Percentiles rank a stretch among this genome's conserved stretches.
Evolutionary conservation across 2,888 invertebrate genomes (phyloP).

Genomic region (Monoplex corrugatus): DNA sequence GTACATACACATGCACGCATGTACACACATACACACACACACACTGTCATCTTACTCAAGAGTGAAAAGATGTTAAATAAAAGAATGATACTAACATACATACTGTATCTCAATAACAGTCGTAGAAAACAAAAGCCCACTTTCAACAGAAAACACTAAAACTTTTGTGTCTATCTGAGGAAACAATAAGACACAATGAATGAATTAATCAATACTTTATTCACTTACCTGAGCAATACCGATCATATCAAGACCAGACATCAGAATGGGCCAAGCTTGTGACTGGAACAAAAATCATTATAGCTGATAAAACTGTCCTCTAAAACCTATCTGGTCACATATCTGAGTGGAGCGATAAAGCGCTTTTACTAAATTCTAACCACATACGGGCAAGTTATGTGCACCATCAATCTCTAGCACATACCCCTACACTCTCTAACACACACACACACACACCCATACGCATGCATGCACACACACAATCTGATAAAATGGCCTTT

Average conservation of each 20-base stretch:
- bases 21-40: not conserved
- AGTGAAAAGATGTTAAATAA: too few relatives aligned
- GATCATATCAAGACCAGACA: constrained; percentile 95
- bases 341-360: not conserved
- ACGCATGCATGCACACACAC: not conserved
- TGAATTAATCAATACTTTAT: too few relatives aligned
- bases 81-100: too few relatives aligned
- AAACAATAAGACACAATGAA: not conserved
- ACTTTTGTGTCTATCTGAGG: too few relatives aligned
- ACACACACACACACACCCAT: not conserved
- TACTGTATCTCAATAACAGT: too few relatives aligned
- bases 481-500: too few relatives aligned
- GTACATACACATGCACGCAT: not conserved
- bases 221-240: constrained; percentile 92
- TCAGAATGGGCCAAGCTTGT: constrained; percentile 96
- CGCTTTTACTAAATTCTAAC: not conserved
- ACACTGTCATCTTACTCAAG: too few relatives aligned
- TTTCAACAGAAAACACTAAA: too few relatives aligned
- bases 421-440: not conserved
- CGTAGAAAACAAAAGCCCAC: too few relatives aligned
- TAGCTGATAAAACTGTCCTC: too few relatives aligned
- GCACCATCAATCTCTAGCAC: too few relatives aligned
- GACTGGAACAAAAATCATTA: constrained; percentile 85
- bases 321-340: too few relatives aligned
- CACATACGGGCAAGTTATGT: not conserved